Conservation (phyloP, 2,797 vertebrate species). For the Natrix natrix region DNA sequence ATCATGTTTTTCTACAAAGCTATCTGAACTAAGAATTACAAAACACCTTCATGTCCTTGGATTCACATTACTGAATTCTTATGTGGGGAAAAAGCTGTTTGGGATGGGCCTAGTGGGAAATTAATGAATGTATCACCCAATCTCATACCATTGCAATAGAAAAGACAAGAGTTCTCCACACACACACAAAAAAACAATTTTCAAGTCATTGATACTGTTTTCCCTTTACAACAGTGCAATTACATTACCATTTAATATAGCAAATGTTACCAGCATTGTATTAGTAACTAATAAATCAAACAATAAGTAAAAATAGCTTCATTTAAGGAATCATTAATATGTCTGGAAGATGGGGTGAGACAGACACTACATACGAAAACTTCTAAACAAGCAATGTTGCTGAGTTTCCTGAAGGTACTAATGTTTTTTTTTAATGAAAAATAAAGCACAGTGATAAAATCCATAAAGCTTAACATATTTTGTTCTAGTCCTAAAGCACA, state of each 20-base stretch:
- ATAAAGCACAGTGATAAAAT: not conserved
- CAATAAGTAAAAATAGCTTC: constrained; percentile 47
- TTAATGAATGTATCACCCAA: constrained; percentile 18
- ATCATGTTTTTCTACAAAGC: not conserved
- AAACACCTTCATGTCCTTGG: not conserved
- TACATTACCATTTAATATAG: constrained; percentile 41
- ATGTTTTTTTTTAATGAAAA: not conserved
- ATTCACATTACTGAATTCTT: constrained; percentile 8
- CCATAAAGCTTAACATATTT: not conserved
- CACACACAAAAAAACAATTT: not conserved
- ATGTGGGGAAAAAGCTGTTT: not conserved
- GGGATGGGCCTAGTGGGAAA: constrained; percentile 21
- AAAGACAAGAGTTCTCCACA: constrained; percentile 6
- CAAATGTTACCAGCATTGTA: constrained; percentile 40
- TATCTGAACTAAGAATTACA: not conserved
- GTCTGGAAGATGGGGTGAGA: constrained; percentile 1
- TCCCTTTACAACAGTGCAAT: constrained; percentile 38
- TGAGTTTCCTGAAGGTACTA: not conserved
- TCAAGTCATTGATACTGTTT: not conserved
- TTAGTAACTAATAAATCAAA: constrained; percentile 49
- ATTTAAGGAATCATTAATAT: constrained; percentile 47
- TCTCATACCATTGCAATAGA: constrained; percentile 6
- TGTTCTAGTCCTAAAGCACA: not conserved
- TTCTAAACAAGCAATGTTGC: not conserved
- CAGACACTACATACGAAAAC: not conserved